Base-by-base conservation (phyloP, 2,888 invertebrate genomes). In the Crossocerus cetratus region DNA sequence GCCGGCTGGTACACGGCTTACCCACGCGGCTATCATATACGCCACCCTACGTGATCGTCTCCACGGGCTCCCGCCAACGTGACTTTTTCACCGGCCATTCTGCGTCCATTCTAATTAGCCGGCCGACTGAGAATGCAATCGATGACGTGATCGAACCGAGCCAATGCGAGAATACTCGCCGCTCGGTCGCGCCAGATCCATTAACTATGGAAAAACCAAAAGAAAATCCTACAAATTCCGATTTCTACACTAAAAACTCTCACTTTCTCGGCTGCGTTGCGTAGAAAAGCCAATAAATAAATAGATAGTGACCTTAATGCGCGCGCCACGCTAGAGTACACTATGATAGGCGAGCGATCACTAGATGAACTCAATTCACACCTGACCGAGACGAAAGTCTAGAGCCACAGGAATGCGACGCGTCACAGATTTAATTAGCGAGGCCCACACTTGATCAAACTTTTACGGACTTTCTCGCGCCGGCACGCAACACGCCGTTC, bases 11-110 rank as follows among this genome's bases (percentile, higher is more conserved):
- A 32, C 62, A 21, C 20, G 42, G 13, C 43, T 73, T 64, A 69
- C 67, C 67, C 59, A 66, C 69, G 72, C 72, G 66, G 49, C 16
- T 49, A 49, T 49, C 49, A 16, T 14, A 49, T 16, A 16, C 23
- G n/a, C 16, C 13, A 16, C 49, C 44, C 68, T 44, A 21, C 68
- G 68, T 59, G 65, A 65, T 59, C 63, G 64, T 69, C 72, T 45
- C 53, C 56, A 65, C 43, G 16, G 43, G 45, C 60, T 59, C 53
- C 49, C 49, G 49, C 49, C n/a, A 49, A 32, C 32, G 32, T 49
- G 49, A 14, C 16, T 49, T 49, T 49, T 49, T 49, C 14, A 49
- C 14, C 32, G 32, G 8, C 32, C 32, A 32, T 49, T 49, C 49
- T 49, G n/a, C 32, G 32, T 32, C 16, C 49, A 49, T 49, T 14